Conservation (phyloP, 2,888 invertebrate species). For the Drosophila putrida region DNA sequence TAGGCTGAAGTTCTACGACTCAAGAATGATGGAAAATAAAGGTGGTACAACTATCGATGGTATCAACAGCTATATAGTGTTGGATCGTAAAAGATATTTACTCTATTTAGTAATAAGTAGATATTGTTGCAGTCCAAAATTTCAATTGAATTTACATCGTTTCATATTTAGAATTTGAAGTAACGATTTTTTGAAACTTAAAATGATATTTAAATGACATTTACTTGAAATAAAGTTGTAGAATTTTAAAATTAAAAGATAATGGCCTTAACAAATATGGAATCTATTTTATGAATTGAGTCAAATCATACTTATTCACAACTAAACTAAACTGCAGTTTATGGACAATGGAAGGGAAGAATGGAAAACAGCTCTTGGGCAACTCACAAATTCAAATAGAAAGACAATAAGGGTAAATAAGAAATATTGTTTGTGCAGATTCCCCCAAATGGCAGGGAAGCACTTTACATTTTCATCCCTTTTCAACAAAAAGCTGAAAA, state of each 20-base stretch:
- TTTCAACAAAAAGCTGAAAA: neutral
- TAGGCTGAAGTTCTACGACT: constrained; percentile 20
- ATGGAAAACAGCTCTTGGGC: too few relatives aligned
- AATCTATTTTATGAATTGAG: neutral
- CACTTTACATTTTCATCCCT: neutral
- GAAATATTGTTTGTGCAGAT: neutral
- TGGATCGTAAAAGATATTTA: neutral
- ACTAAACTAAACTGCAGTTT: neutral
- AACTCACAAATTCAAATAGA: constrained; percentile 6
- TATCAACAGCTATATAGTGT: neutral
- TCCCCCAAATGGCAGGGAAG: neutral
- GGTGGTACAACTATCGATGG: neutral
- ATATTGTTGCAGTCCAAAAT: too few relatives aligned
- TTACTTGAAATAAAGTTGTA: too few relatives aligned
- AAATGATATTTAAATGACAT: too few relatives aligned
- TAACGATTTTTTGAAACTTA: too few relatives aligned
- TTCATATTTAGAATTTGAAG: neutral
- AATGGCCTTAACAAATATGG: neutral
- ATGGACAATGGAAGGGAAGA: neutral
- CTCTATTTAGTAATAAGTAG: neutral
- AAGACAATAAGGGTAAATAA: neutral
- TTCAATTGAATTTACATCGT: neutral
- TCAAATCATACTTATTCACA: neutral
- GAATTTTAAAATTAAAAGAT: too few relatives aligned
- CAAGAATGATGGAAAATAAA: neutral